Evolutionary conservation across 2,797 vertebrate species (phyloP).

Genomic region (Gobio occitaniae): DNA sequence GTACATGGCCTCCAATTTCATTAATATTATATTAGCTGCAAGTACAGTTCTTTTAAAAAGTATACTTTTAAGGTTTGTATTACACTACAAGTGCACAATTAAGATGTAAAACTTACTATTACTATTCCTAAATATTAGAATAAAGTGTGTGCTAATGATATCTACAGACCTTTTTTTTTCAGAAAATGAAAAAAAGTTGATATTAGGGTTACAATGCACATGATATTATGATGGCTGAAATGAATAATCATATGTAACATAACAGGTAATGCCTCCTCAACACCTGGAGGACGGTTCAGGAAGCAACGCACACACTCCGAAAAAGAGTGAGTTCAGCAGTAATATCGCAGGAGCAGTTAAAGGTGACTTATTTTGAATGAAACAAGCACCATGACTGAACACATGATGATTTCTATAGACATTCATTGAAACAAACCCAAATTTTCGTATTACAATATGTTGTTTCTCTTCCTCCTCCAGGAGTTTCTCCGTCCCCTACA

Average conservation of each 20-base stretch:
- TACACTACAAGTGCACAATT: background rate
- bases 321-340: slow-evolving; percentile 74
- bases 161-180: too few species aligned
- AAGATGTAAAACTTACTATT: too few species aligned
- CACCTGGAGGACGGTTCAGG: slow-evolving; percentile 80
- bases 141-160: background rate
- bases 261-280: slow-evolving; percentile 92
- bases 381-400: background rate
- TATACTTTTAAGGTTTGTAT: too few species aligned
- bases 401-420: background rate
- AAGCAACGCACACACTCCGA: slow-evolving; percentile 76
- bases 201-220: background rate
- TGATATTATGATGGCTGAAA: background rate
- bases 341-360: slow-evolving; percentile 75
- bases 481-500: slow-evolving; percentile 85
- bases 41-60: too few species aligned
- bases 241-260: slow-evolving; percentile 29
- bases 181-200: background rate
- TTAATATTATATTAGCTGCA: too few species aligned
- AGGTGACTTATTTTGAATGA: slow-evolving; percentile 56
- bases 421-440: background rate
- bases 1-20: too few species aligned
- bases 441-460: background rate
- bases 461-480: slow-evolving; percentile 67
- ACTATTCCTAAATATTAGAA: background rate